A percentile compares a stretch with the other conserved stretches of the same genome.
These are phyloP conservation scores for Zapornia atra DNA, from an alignment of 2,113 vertebrate species.

Conservation along the genomic window DNA sequence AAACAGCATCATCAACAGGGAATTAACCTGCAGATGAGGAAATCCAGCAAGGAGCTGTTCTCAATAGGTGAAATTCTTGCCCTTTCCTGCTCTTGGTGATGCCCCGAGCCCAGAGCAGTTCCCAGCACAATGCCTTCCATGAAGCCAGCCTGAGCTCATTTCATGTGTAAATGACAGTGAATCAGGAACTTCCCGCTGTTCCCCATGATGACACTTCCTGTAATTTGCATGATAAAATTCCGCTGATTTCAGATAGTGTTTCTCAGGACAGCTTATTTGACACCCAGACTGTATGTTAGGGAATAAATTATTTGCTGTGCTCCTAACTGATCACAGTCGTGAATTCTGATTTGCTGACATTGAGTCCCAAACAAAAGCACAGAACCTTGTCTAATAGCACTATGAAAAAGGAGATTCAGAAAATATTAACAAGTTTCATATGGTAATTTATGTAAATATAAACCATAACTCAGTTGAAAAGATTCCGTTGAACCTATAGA, in stretches of 20 bases:
- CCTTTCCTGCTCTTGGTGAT: background rate
- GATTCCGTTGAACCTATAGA: constrained; percentile 54
- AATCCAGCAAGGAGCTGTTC: background rate
- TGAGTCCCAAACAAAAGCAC: constrained; percentile 74
- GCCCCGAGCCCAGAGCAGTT: background rate
- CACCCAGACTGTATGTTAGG: constrained; percentile 37
- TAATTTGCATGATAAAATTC: constrained; percentile 73
- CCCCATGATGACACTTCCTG: constrained; percentile 62
- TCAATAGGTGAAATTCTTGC: background rate
- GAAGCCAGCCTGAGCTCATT: constrained; percentile 48
- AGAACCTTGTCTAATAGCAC: constrained; percentile 74
- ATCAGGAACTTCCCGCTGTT: constrained; percentile 71
- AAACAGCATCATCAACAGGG: background rate
- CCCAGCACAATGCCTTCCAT: background rate
- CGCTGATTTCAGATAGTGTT: constrained; percentile 67
- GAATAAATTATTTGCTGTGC: constrained; percentile 71
- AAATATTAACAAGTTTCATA: constrained; percentile 76
- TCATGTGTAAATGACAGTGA: constrained; percentile 43
- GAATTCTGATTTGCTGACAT: constrained; percentile 72
- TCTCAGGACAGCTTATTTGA: constrained; percentile 62
- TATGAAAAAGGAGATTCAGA: constrained; percentile 63
- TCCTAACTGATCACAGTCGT: constrained; percentile 39
- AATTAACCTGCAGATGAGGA: background rate
- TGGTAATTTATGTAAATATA: constrained; percentile 84
- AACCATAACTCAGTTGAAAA: constrained; percentile 74